These are phyloP conservation scores for Menidia menidia DNA, from an alignment of 2,797 vertebrate species.

Conservation along the genomic window DNA sequence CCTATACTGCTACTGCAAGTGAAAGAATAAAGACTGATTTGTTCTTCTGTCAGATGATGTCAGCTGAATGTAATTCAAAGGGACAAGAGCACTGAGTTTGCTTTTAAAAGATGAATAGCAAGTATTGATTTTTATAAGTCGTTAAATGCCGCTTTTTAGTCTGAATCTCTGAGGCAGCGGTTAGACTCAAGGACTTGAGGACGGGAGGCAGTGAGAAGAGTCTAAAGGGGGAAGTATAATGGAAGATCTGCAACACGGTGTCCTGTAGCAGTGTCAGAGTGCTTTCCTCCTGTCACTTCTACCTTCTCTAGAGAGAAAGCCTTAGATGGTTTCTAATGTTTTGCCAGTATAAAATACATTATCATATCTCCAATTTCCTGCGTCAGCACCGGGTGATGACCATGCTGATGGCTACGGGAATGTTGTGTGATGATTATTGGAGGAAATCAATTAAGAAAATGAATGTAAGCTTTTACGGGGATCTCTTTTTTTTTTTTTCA, in stretches of 20 bases:
- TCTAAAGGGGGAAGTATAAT: constrained; percentile 58
- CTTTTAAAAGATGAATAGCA: constrained; percentile 76
- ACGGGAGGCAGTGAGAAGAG: constrained; percentile 56
- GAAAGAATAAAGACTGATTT: constrained; percentile 35
- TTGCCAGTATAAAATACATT: constrained; percentile 78
- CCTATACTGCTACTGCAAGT: constrained; percentile 19
- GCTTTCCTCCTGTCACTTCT: constrained; percentile 48
- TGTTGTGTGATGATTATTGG: constrained; percentile 76
- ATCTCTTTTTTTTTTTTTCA: constrained; percentile 47
- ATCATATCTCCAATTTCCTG: constrained; percentile 81
- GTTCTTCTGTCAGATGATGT: constrained; percentile 49
- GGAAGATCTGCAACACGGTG: constrained; percentile 53
- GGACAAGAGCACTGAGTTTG: constrained; percentile 70
- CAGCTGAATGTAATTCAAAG: constrained; percentile 66
- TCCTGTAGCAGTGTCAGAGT: constrained; percentile 68
- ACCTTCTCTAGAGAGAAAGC: constrained; percentile 55
- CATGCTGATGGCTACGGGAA: constrained; percentile 73
- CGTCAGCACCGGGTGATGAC: constrained; percentile 74
- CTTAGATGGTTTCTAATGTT: constrained; percentile 63
- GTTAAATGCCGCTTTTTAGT: constrained; percentile 69
- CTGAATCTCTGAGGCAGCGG: constrained; percentile 56
- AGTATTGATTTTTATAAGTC: constrained; percentile 78
- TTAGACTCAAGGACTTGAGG: constrained; percentile 69
- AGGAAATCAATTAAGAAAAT: constrained; percentile 91
- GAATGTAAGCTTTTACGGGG: constrained; percentile 85